phyloP scores from a whole-genome alignment of 2,888 invertebrate genomes.

The Schizaphis graminum region DNA sequence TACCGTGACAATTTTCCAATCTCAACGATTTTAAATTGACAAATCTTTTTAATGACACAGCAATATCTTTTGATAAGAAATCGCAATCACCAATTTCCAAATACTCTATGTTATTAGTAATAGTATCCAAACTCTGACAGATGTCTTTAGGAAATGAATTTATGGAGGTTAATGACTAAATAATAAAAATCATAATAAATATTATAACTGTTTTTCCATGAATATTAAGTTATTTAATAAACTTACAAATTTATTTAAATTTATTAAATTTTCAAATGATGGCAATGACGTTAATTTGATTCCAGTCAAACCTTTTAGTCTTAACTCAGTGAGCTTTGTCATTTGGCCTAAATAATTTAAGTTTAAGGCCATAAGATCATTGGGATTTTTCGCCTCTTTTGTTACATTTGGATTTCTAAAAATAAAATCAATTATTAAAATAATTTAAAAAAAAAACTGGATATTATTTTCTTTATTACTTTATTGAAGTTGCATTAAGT shows the following conservation, averaged over 20 bases:
- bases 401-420: conserved; percentile 9
- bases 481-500: conserved; percentile 81
- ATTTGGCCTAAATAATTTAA: conserved; percentile 77
- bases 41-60: conserved; percentile 77
- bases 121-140: conserved; percentile 72
- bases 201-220: not conserved
- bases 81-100: conserved; percentile 88
- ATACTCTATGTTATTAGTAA: conserved; percentile 79
- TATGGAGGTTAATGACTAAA: conserved; percentile 74
- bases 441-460: not conserved
- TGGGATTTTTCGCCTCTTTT: not conserved
- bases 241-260: conserved; percentile 77
- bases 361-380: conserved; percentile 75
- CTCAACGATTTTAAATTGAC: conserved; percentile 79
- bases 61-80: conserved; percentile 79
- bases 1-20: conserved; percentile 81
- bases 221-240: not conserved
- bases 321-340: conserved; percentile 78
- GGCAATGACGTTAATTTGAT: conserved; percentile 76
- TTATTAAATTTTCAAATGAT: conserved; percentile 77
- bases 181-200: not conserved
- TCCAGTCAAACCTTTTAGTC: conserved; percentile 81
- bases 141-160: conserved; percentile 70
- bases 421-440: conserved; percentile 25
- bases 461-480: conserved; percentile 69